These are phyloP conservation scores for Limnephilus marmoratus DNA, from an alignment of 2,888 invertebrate species.

Conservation along the genomic window DNA sequence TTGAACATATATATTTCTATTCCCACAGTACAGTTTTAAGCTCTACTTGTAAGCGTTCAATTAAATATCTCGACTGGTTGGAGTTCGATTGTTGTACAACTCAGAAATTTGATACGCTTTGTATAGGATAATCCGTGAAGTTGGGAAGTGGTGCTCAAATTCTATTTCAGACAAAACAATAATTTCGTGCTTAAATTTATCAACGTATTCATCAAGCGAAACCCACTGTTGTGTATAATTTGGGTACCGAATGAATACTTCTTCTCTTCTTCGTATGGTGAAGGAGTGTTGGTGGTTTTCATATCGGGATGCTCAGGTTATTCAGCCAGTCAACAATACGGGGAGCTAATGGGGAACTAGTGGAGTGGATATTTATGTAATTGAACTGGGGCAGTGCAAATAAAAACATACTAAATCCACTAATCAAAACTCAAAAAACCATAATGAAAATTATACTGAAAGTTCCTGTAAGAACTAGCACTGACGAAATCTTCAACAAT, in stretches of 20 bases:
- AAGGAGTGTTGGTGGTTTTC: background rate
- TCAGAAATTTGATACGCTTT: background rate
- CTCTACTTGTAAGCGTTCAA: background rate
- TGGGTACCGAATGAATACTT: background rate
- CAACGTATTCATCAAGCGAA: background rate
- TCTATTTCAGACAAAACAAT: background rate
- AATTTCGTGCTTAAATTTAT: background rate
- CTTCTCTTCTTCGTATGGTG: background rate
- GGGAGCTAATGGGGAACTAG: background rate
- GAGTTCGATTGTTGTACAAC: conserved; percentile 2
- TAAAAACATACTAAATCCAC: no score
- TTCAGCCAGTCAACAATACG: background rate
- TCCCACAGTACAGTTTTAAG: background rate
- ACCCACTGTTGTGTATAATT: background rate
- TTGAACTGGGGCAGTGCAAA: no score
- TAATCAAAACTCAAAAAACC: no score
- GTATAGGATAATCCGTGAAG: background rate
- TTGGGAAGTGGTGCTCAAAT: background rate
- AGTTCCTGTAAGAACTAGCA: no score
- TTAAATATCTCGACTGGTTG: background rate
- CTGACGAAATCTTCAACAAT: no score
- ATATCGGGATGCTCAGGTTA: background rate
- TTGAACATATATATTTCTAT: background rate
- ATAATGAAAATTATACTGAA: no score
- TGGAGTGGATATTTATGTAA: background rate